Percentiles rank a stretch among this genome's conserved stretches.
Conservation (phyloP, 2,113 vertebrate species). For the Neotragus pygmaeus region DNA sequence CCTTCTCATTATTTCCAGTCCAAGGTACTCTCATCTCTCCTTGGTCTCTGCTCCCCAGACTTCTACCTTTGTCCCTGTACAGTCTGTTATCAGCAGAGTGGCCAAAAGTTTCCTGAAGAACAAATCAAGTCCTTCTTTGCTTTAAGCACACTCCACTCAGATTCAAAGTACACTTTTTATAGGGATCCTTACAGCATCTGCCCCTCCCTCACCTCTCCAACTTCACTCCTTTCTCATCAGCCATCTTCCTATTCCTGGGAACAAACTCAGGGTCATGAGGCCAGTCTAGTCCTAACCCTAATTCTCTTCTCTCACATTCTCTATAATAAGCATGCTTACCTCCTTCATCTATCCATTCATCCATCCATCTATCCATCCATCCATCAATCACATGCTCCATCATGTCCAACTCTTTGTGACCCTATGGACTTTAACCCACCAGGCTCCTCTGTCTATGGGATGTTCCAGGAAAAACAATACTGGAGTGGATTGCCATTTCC, state of each 20-base stretch:
- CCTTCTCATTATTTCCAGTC: neutral
- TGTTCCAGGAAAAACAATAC: neutral
- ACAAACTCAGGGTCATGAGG: too few species aligned
- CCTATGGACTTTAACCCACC: neutral
- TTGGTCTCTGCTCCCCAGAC: fast-evolving
- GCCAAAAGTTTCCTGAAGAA: neutral
- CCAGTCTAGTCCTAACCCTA: too few species aligned
- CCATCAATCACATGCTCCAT: neutral
- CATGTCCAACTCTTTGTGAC: neutral
- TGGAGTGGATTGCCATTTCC: neutral
- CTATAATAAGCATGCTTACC: too few species aligned
- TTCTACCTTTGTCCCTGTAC: neutral
- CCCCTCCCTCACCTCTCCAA: neutral
- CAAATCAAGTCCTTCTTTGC: neutral
- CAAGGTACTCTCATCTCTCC: neutral
- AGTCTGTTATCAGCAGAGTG: neutral
- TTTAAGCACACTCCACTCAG: neutral
- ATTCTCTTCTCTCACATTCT: neutral
- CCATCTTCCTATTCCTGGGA: too few species aligned
- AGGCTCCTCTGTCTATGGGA: neutral
- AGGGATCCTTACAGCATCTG: neutral
- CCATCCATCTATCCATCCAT: neutral
- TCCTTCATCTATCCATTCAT: neutral
- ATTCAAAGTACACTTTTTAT: neutral
- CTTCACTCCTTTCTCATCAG: neutral